These are phyloP conservation scores for Pteria penguin DNA, from an alignment of 2,888 invertebrate species.

Conservation along the genomic window DNA sequence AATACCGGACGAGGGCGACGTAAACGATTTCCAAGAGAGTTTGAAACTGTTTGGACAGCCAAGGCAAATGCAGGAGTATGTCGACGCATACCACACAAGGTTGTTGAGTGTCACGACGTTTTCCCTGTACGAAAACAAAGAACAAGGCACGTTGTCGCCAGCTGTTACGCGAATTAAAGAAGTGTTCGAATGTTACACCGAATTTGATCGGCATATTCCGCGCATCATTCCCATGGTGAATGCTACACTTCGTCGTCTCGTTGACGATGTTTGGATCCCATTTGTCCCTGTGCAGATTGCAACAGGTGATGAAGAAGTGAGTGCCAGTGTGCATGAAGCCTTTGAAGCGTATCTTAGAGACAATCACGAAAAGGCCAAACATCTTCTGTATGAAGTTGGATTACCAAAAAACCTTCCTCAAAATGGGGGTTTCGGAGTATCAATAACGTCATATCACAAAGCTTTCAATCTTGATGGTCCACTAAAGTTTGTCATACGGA, in stretches of 20 bases:
- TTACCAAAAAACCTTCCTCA: background rate
- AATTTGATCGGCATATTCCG: slow-evolving; percentile 2
- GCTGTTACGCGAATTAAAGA: background rate
- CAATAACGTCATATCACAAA: slow-evolving; percentile 25
- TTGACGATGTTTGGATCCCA: too few species aligned
- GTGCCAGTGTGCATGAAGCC: slow-evolving; percentile 14
- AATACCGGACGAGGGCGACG: background rate
- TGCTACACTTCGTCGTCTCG: background rate
- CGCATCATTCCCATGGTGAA: slow-evolving; percentile 31
- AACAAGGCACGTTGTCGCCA: background rate
- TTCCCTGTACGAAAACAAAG: slow-evolving; percentile 31
- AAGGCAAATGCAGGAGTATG: slow-evolving; percentile 5
- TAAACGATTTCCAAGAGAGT: background rate
- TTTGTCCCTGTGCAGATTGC: too few species aligned
- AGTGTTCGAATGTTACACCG: background rate
- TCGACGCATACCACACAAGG: slow-evolving; percentile 30
- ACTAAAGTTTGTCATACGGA: slow-evolving; percentile 3
- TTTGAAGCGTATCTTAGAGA: slow-evolving; percentile 18
- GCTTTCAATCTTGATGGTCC: slow-evolving; percentile 13
- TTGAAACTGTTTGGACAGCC: background rate
- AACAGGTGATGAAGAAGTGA: slow-evolving; percentile 1
- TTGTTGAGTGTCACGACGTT: slow-evolving; percentile 21
- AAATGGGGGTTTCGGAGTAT: slow-evolving; percentile 5
- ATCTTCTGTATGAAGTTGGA: background rate
- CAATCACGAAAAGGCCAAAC: background rate